A percentile compares a stretch with the other conserved stretches of the same genome.
Evolutionary conservation across 2,888 invertebrate species (phyloP).

Genomic region (Margaritifera margaritifera): DNA sequence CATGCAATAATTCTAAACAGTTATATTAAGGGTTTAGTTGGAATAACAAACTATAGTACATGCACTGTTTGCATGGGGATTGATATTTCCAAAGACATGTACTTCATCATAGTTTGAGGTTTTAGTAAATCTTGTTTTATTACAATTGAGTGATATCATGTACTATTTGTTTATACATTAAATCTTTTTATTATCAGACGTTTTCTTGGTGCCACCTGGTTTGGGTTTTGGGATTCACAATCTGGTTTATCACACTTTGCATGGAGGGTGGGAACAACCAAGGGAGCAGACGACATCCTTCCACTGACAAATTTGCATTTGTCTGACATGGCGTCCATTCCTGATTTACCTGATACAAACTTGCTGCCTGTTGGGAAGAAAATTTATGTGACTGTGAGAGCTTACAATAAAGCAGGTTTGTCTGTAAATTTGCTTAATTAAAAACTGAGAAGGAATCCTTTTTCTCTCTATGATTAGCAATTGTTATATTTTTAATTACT

Average conservation of each 20-base stretch:
- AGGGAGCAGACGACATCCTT: constrained; percentile 15
- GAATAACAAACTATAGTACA: too few species aligned
- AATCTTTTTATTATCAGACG: constrained; percentile 16
- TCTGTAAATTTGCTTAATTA: too few species aligned
- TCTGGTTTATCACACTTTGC: constrained; percentile 22
- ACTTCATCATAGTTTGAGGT: too few species aligned
- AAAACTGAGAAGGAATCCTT: not conserved
- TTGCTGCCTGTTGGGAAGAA: too few species aligned
- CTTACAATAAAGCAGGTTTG: constrained; percentile 48
- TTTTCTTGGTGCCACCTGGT: constrained; percentile 24
- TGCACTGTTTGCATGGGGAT: too few species aligned
- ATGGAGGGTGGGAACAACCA: constrained; percentile 21
- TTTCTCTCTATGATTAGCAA: not conserved
- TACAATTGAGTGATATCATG: too few species aligned
- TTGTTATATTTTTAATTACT: too few species aligned
- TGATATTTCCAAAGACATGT: too few species aligned
- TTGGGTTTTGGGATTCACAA: constrained; percentile 25
- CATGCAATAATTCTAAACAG: too few species aligned
- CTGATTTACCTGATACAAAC: constrained; percentile 4
- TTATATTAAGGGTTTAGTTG: too few species aligned
- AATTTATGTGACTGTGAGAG: constrained; percentile 25
- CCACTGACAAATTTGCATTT: constrained; percentile 14
- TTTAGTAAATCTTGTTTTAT: too few species aligned
- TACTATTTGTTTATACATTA: too few species aligned
- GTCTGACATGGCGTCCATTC: constrained; percentile 11